phyloP scores from a whole-genome alignment of 64 coral and sea anemone species.

The Acropora tenuis region DNA sequence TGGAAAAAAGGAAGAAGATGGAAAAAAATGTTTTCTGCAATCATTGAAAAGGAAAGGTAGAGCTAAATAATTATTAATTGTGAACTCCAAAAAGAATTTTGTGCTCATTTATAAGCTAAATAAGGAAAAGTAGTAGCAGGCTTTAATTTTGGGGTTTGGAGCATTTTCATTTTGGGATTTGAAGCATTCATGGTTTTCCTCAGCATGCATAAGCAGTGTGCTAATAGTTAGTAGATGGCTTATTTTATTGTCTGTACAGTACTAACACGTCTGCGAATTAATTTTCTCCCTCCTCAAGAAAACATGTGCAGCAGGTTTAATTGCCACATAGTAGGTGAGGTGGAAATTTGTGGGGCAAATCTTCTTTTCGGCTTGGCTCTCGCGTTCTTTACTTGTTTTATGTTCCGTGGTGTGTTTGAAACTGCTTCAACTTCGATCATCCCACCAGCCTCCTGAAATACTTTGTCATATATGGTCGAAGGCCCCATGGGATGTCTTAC shows the following conservation, averaged over 20 bases:
- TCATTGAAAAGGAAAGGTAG: constrained; percentile 14
- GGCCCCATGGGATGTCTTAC: constrained; percentile 13
- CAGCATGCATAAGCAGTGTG: constrained; percentile 35
- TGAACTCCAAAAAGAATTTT: constrained; percentile 13
- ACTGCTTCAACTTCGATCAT: constrained; percentile 12
- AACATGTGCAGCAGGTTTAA: constrained; percentile 7
- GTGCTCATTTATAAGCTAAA: constrained; percentile 11
- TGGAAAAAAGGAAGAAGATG: constrained; percentile 1
- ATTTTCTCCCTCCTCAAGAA: background rate
- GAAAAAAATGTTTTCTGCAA: constrained; percentile 3
- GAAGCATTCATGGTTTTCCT: constrained; percentile 65
- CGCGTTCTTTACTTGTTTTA: too few species aligned
- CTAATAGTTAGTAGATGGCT: background rate
- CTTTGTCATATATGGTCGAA: constrained; percentile 33
- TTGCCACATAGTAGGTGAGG: background rate
- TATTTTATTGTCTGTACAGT: constrained; percentile 1
- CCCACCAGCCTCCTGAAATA: constrained; percentile 13
- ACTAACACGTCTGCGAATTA: background rate
- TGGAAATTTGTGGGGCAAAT: background rate
- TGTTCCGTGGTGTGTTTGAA: too few species aligned
- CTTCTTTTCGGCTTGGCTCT: too few species aligned
- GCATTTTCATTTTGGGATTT: constrained; percentile 52
- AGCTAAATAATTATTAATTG: constrained; percentile 25
- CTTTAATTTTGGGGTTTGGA: constrained; percentile 8
- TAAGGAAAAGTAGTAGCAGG: constrained; percentile 12